Evolutionary conservation across 2,113 vertebrate genomes (phyloP).

Genomic region (Chaetura pelagica): DNA sequence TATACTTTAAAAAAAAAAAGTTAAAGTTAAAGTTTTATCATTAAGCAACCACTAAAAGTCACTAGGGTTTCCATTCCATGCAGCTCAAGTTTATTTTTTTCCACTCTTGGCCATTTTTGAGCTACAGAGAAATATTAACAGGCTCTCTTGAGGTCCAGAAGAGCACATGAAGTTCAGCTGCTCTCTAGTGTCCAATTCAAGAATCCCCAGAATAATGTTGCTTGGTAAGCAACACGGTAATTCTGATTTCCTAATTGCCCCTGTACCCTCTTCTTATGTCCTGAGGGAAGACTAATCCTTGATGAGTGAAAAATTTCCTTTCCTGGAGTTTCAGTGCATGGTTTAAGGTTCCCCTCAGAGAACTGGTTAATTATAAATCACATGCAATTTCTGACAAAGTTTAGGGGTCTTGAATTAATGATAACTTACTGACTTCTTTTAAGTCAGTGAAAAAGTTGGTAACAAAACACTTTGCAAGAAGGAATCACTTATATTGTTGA

Average conservation of each 20-base stretch:
- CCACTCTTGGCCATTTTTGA: background rate
- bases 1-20: background rate
- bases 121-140: conserved; percentile 45
- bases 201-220: conserved; percentile 14
- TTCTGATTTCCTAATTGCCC: background rate
- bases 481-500: background rate
- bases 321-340: conserved; percentile 12
- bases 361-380: conserved; percentile 50
- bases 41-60: background rate
- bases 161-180: conserved; percentile 29
- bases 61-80: conserved; percentile 17
- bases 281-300: conserved; percentile 13
- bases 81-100: conserved; percentile 40
- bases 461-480: background rate
- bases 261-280: background rate
- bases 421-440: background rate
- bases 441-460: background rate
- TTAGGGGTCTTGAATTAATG: background rate
- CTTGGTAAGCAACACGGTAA: background rate
- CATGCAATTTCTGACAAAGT: conserved; percentile 21
- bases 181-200: background rate
- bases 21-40: background rate
- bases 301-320: conserved; percentile 2
- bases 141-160: conserved; percentile 43
- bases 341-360: conserved; percentile 7